Evolutionary conservation across 2,113 vertebrate genomes (phyloP).

Genomic region (Ailuropoda melanoleuca): DNA sequence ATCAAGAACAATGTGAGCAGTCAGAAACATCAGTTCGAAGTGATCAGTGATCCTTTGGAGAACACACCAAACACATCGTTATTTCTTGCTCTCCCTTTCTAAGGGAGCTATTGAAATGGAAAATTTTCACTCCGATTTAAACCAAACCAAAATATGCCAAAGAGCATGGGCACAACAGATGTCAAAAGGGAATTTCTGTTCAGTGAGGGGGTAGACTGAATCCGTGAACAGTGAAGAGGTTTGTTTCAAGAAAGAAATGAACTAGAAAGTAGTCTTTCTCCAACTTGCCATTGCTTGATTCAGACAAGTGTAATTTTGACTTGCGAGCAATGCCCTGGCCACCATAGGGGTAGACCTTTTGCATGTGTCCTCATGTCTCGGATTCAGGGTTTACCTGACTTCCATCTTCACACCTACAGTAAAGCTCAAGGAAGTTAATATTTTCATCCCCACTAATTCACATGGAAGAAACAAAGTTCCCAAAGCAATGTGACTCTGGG

Average conservation of each 20-base stretch:
- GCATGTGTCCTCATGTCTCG: background rate
- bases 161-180: background rate
- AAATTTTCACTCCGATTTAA: background rate
- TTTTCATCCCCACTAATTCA: background rate
- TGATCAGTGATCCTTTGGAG: background rate
- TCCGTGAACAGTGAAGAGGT: background rate
- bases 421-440: background rate
- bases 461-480: background rate
- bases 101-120: background rate
- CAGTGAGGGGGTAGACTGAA: background rate
- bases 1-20: background rate
- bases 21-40: background rate
- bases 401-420: background rate
- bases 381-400: background rate
- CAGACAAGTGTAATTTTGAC: background rate
- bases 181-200: background rate
- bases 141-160: background rate
- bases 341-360: fast-evolving
- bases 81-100: background rate
- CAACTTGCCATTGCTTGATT: background rate
- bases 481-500: background rate
- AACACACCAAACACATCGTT: background rate
- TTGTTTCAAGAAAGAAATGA: background rate
- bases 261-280: background rate
- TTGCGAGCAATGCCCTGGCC: background rate